A percentile compares a stretch with the other conserved stretches of the same genome.
Conservation (phyloP, 92 coral and sea anemone genomes). For the Phenganax stokvisi region DNA sequence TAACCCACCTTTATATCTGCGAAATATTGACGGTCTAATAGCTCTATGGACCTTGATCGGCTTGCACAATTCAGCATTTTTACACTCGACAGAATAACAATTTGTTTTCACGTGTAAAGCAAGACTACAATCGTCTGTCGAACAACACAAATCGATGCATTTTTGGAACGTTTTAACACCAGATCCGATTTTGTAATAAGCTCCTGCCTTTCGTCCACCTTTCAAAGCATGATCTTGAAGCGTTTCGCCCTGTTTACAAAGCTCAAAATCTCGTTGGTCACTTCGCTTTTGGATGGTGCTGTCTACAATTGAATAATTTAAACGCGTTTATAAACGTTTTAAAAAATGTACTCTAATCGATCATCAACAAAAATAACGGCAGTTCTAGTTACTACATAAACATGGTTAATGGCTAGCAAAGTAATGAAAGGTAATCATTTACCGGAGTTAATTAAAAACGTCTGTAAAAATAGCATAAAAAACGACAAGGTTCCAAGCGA, state of each 20-base stretch:
- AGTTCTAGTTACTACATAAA: background rate
- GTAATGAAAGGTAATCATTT: background rate
- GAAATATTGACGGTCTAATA: conserved; percentile 30
- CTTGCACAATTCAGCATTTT: conserved; percentile 61
- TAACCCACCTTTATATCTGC: conserved; percentile 29
- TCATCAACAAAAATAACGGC: background rate
- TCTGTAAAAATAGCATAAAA: background rate
- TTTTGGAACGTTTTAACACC: conserved; percentile 43
- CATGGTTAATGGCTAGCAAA: background rate
- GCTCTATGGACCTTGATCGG: conserved; percentile 43
- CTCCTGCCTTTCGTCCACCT: conserved; percentile 74
- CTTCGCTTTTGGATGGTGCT: conserved; percentile 17
- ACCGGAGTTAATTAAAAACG: conserved; percentile 15
- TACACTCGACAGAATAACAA: conserved; percentile 79
- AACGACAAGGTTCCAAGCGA: conserved; percentile 2
- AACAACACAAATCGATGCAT: conserved; percentile 80
- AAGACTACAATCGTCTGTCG: conserved; percentile 47
- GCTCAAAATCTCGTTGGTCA: conserved; percentile 35
- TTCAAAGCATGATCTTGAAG: conserved; percentile 56
- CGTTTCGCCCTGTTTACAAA: conserved; percentile 51
- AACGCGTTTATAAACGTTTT: background rate
- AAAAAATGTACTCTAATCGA: background rate
- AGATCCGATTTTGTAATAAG: conserved; percentile 50
- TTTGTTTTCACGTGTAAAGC: conserved; percentile 54
- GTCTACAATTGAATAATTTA: conserved; percentile 2